Conservation (phyloP, 2,888 invertebrate genomes). For the Sminthurinus aureus region DNA sequence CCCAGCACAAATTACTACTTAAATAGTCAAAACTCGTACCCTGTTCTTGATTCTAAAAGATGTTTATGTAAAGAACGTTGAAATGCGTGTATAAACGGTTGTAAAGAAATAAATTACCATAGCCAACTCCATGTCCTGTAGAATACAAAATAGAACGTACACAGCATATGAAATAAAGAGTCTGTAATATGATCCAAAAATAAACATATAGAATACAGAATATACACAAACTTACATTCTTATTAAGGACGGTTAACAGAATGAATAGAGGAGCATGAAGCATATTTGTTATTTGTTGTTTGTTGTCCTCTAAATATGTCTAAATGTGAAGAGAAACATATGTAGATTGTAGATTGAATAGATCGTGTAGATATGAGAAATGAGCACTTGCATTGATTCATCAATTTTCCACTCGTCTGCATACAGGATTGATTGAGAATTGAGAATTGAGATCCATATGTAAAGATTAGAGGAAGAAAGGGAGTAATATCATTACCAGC, state of each 20-base stretch:
- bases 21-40: too few relatives aligned
- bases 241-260: too few relatives aligned
- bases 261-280: background rate
- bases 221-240: too few relatives aligned
- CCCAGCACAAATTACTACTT: too few relatives aligned
- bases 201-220: too few relatives aligned
- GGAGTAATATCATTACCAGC: background rate
- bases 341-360: background rate
- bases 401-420: conserved; percentile 38
- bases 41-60: background rate
- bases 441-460: background rate
- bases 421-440: conserved; percentile 34
- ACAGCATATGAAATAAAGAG: too few relatives aligned
- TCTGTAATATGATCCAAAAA: too few relatives aligned
- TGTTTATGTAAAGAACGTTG: background rate
- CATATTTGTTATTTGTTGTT: too few relatives aligned
- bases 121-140: too few relatives aligned
- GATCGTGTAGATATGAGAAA: background rate
- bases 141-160: too few relatives aligned
- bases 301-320: too few relatives aligned
- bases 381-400: background rate
- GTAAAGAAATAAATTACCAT: background rate
- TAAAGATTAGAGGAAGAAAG: background rate
- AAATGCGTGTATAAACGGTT: background rate
- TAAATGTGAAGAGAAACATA: background rate